phyloP scores from a whole-genome alignment of 2,797 vertebrate species.

The Gouania willdenowi region DNA sequence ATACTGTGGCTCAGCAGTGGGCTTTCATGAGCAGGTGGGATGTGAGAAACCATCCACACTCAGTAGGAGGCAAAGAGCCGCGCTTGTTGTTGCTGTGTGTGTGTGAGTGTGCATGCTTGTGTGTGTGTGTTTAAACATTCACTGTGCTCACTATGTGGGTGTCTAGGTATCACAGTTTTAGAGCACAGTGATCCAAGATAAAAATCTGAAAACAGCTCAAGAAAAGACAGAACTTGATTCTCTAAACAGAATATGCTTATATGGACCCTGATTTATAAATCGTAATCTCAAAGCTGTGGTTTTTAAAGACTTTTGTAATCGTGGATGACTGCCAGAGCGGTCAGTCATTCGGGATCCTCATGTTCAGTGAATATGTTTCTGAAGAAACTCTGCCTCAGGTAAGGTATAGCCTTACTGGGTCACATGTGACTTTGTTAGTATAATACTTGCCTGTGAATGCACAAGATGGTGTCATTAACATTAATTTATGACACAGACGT shows the following conservation, averaged over 20 bases:
- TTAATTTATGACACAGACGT: too few species aligned
- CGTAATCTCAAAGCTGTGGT: too few species aligned
- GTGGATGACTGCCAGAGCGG: too few species aligned
- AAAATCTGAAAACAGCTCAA: constrained; percentile 32
- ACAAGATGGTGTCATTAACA: too few species aligned
- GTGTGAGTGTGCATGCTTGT: constrained; percentile 46
- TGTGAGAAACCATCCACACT: constrained; percentile 77
- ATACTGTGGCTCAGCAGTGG: constrained; percentile 62
- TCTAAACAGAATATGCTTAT: neutral
- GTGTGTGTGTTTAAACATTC: constrained; percentile 32
- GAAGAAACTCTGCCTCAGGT: too few species aligned
- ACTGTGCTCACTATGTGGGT: constrained; percentile 65
- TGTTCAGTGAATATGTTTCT: too few species aligned
- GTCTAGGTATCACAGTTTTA: constrained; percentile 67
- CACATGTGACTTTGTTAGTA: too few species aligned
- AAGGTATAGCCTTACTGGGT: too few species aligned
- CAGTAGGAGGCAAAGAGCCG: constrained; percentile 75
- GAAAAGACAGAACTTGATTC: constrained; percentile 21
- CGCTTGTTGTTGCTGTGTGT: constrained; percentile 69
- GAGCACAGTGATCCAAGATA: constrained; percentile 62
- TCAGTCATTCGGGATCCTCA: too few species aligned
- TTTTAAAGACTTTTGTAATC: too few species aligned
- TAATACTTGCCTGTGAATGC: too few species aligned
- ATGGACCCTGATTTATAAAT: neutral
- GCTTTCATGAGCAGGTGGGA: constrained; percentile 76